phyloP scores from a whole-genome alignment of 2,113 vertebrate genomes.

The Clinocottus analis region DNA sequence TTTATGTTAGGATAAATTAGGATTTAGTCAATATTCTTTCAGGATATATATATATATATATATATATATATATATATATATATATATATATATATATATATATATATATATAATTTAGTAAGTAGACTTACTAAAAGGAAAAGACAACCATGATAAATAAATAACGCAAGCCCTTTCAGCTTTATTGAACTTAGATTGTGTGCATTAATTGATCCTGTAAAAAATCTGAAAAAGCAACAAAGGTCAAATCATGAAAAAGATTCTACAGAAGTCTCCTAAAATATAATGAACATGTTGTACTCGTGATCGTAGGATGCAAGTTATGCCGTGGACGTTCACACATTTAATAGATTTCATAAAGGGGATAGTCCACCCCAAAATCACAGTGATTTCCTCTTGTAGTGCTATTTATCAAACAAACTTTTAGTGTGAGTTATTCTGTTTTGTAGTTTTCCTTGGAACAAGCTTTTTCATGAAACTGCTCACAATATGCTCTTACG shows the following conservation, averaged over 20 bases:
- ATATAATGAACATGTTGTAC: slow-evolving; percentile 1
- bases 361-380: neutral
- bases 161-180: too few relatives aligned
- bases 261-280: slow-evolving; percentile 22
- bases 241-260: too few relatives aligned
- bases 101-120: neutral
- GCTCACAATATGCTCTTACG: too few relatives aligned
- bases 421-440: too few relatives aligned
- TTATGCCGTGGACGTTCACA: neutral
- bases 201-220: neutral
- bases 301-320: neutral
- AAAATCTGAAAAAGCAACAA: too few relatives aligned
- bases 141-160: neutral
- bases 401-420: too few relatives aligned
- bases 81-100: too few relatives aligned
- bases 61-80: neutral
- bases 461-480: too few relatives aligned
- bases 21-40: neutral
- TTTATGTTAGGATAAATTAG: neutral
- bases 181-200: neutral
- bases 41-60: neutral
- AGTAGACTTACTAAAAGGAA: neutral
- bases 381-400: neutral
- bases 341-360: neutral
- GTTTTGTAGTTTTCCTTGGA: too few relatives aligned